Base-by-base conservation (phyloP, 1,140 invertebrate genomes). In the Heliothis virescens region DNA sequence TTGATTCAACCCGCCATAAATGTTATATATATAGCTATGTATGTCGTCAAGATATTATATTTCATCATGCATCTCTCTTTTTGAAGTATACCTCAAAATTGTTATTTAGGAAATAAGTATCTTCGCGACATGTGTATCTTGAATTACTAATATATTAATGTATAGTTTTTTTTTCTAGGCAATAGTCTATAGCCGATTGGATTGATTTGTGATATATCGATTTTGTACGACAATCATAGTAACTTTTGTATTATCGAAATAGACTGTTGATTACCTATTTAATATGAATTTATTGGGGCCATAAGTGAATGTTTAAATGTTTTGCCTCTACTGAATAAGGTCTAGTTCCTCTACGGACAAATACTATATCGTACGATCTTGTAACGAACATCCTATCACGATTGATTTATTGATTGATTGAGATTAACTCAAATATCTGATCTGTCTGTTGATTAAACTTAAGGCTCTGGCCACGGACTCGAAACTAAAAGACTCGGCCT, bases 71-170 rank as follows among this genome's bases (percentile, higher is more conserved):
- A 47, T 73, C 34, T 73, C 11, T 67, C 15, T 57, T 0, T 47
- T 57, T 59, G n/a, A 73, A 16, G 13, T 73, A 2, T 47, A 73
- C 71, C 53, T 73, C 53, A 59, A 53, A 73, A 73, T n/a, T 59
- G 34, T 34, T 48, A 48, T 15, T 52, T 5, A 41, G 1, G 47
- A 26, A 47, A 47, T 5, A 13, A 74, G 62, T 75, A 79, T 79
- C 69, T 52, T 60, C 29, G 79, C 72, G 79, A 60, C 71, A 86
- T 78, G 79, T 82, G 60, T 85, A 84, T 86, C 83, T 89, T 84
- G 85, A 89, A 87, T 86, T 89, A 88, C 63, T 86, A 88, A 89
- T 86, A 85, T 86, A 85, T 86, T 86, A 84, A 88, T 82, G 82
- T 86, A 85, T 88, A 86, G 80, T 71, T 83, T 79, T 83, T 83